These are phyloP conservation scores for Temnothorax longispinosus DNA, from an alignment of 1,140 invertebrate species.

Conservation along the genomic window DNA sequence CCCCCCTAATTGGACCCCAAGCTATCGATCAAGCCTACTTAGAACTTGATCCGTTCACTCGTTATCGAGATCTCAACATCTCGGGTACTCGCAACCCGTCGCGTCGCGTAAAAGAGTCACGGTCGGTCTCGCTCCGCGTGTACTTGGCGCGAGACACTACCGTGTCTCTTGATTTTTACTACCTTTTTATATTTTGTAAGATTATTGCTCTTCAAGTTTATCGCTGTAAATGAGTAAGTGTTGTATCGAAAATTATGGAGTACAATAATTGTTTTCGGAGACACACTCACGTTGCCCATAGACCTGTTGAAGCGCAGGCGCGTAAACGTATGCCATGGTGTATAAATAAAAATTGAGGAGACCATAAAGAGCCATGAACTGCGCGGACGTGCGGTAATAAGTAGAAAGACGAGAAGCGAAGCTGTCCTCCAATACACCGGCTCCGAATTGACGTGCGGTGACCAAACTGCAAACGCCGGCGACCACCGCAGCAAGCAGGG, in stretches of 20 bases:
- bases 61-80: no score
- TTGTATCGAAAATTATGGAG: neutral
- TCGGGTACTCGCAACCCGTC: no score
- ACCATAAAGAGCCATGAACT: conserved; percentile 98
- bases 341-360: conserved; percentile 97
- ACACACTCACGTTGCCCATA: conserved; percentile 89
- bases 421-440: conserved; percentile 96
- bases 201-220: neutral
- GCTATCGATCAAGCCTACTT: no score
- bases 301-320: conserved; percentile 92
- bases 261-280: neutral
- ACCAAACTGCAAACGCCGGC: conserved; percentile 92
- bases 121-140: no score
- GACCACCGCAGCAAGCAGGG: conserved; percentile 94
- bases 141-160: no score
- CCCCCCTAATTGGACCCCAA: no score
- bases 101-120: no score
- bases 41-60: no score
- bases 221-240: neutral
- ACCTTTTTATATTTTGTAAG: neutral
- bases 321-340: conserved; percentile 97
- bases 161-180: no score
- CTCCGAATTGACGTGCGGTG: conserved; percentile 93
- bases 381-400: conserved; percentile 95
- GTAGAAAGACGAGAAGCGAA: conserved; percentile 95